Evolutionary conservation across 2,797 vertebrate genomes (phyloP), one percentile per base, ranked within the genome.

Genomic region (Poeciliopsis infans): DNA sequence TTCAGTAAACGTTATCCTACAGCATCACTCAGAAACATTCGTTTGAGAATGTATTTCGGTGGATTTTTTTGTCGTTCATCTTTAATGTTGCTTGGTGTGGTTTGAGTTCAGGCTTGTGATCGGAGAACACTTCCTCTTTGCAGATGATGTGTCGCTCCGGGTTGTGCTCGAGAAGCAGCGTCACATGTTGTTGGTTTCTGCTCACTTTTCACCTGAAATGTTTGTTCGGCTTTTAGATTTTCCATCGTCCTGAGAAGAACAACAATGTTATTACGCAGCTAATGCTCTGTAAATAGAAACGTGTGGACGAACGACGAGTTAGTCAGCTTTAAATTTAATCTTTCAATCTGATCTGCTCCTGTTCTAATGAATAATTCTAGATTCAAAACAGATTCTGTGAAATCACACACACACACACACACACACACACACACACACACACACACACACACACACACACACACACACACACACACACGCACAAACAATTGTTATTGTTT

Each of bases 41-140:
- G 13, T 53, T 77, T 45, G 23, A 3, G 72, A 41, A 33, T 55
- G 69, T 6, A 53, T 80, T 64, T 39, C 25, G 6, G 4, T 66
- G 33, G 23, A 7, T 73, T 7, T 80, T 85, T 25, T 47, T 53
- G 8, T 25, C 5, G 57, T 53, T 76, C 75, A 31, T 12, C 47
- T 51, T 15, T 51, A 1, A 80, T 0, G 23, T 68, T 66, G 16
- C 8, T 39, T 20, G 20, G 61, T 20, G 15, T 61, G 61, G 31
- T 88, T 88, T 82, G 77, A 77, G 66, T 81, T 88, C 69, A 57
- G 64, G 64, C 39, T 78, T 86, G 39, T 83, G 41, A 79, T 70
- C 31, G 2, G 55, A 55, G 20, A 45, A 46, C 76, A 85, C 87
- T 93, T 94, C 91, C 86, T 83, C 81, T 85, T 89, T 57, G 66